A percentile compares a stretch with the other conserved stretches of the same genome.
These are phyloP conservation scores for Hoplodrina blanda DNA, from an alignment of 2,888 invertebrate genomes.

Conservation along the genomic window DNA sequence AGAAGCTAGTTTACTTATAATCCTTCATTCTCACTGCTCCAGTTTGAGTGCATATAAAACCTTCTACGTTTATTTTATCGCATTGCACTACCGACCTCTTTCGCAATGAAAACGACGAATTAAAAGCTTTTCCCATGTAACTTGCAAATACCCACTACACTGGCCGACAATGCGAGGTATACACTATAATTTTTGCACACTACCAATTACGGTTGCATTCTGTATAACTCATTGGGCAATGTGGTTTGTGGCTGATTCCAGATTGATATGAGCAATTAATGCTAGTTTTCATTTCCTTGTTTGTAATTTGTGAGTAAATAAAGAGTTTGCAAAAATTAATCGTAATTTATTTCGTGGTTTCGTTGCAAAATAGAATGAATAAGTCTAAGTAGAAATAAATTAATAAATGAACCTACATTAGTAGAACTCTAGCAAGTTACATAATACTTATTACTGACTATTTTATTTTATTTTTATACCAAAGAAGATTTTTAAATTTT, in stretches of 20 bases:
- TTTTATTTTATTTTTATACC: neutral
- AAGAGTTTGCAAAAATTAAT: constrained; percentile 31
- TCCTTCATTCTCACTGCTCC: neutral
- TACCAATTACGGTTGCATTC: constrained; percentile 52
- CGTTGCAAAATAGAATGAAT: neutral
- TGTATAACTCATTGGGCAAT: constrained; percentile 54
- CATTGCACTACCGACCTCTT: constrained; percentile 39
- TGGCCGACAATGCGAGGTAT: constrained; percentile 59
- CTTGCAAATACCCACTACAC: constrained; percentile 53
- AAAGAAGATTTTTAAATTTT: no score
- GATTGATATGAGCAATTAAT: constrained; percentile 53
- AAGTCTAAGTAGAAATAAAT: neutral
- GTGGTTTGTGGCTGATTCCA: constrained; percentile 35
- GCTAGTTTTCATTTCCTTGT: constrained; percentile 49
- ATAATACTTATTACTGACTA: neutral
- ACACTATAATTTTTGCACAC: constrained; percentile 62
- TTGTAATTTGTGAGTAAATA: constrained; percentile 35
- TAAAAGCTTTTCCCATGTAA: constrained; percentile 65
- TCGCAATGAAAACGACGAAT: constrained; percentile 61
- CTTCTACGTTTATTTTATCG: constrained; percentile 29
- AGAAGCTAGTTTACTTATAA: neutral
- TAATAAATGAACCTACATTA: neutral
- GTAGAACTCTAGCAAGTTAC: neutral
- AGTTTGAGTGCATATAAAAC: constrained; percentile 18
- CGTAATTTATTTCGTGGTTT: constrained; percentile 23